phyloP scores from a whole-genome alignment of 35 echinoderm and acorn worm genomes.

The Heliocidaris tuberculata region DNA sequence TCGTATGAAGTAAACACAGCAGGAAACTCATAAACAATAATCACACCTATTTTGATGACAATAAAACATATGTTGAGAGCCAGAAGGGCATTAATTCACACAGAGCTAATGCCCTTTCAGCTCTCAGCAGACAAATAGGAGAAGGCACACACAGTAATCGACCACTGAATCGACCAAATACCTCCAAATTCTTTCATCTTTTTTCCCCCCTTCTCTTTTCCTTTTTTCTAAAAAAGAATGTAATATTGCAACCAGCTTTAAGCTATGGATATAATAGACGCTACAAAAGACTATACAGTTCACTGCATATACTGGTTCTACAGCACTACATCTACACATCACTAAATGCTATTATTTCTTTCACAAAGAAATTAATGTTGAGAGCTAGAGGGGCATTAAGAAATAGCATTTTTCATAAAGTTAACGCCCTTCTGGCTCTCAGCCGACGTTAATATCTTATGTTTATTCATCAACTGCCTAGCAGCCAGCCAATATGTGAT shows the following conservation, averaged over 20 bases:
- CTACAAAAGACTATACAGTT: neutral
- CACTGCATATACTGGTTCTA: neutral
- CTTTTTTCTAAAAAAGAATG: neutral
- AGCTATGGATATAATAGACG: neutral
- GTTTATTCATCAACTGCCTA: too few species aligned
- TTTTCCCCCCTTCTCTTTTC: constrained; percentile 14
- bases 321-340: too few species aligned
- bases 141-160: constrained; percentile 47
- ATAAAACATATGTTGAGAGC: neutral
- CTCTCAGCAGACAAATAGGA: neutral
- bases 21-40: neutral
- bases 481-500: too few species aligned
- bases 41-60: neutral
- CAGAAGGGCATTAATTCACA: neutral
- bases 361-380: too few species aligned
- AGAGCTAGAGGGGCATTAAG: too few species aligned
- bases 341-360: too few species aligned
- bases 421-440: too few species aligned
- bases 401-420: too few species aligned
- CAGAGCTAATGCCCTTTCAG: neutral
- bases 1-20: neutral
- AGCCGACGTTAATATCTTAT: too few species aligned
- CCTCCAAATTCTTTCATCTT: constrained; percentile 8
- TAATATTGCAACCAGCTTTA: neutral
- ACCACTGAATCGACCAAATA: constrained; percentile 20